Evolutionary conservation across 1,140 invertebrate species (phyloP), one percentile per base, ranked within the genome.

Genomic region (Campoletis sonorensis): DNA sequence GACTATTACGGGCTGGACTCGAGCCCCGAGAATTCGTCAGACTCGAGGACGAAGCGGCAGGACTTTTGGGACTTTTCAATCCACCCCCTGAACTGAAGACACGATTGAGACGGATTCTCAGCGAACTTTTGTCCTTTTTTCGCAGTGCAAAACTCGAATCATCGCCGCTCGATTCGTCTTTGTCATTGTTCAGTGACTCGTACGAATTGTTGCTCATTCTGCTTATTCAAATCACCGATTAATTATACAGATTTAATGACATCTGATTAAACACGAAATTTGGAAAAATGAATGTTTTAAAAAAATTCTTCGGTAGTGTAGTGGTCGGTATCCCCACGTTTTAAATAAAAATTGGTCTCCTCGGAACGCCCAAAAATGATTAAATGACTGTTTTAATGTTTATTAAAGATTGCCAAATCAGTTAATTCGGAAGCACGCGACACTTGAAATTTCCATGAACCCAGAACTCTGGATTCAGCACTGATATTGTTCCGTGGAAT

Each of bases 51-150:
- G n/a, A 64, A 64, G 23, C 16, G 23, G 8, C 51, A 0, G 87
- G 82, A 72, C 79, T 87, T 23, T 82, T 86, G 1, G 86, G 85
- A 77, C 81, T 85, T 16, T 76, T 82, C 2, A 72, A 16, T 13
- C 70, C 27, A 26, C n/a, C 23, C n/a, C 13, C 71, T 3, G 79
- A 80, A 54, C 81, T 87, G 30, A 88, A 84, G 0, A 85, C 85
- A 15, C 85, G 85, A 23, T 51, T 37, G 18, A 88, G 80, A 23
- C 84, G 84, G 23, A 88, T 26, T 68, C 72, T 86, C 68, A 88
- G 64, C 8, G 81, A 83, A 11, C 27, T 81, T 27, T 83, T 85
- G 1, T 72, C 21, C 54, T 80, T 86, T 1, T 30, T 27, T 71
- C 64, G 79, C 27, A 75, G 21, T 16, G n/a, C 13, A 23, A 13